A percentile compares a stretch with the other conserved stretches of the same genome.
Evolutionary conservation across 2,113 vertebrate species (phyloP).

Genomic region (Seriola quinqueradiata): DNA sequence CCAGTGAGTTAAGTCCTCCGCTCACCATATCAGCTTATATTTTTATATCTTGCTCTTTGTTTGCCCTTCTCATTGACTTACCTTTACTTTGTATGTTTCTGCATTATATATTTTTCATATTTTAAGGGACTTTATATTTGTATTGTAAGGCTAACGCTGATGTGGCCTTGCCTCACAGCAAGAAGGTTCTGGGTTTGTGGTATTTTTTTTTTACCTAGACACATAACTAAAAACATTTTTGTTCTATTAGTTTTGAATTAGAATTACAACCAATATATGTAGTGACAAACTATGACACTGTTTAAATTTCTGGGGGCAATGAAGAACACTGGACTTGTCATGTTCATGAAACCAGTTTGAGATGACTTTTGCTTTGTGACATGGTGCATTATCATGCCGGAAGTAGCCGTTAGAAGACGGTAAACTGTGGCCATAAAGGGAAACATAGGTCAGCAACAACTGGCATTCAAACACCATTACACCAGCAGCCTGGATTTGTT

Average conservation of each 20-base stretch:
- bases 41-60: not conserved
- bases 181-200: too few relatives aligned
- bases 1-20: not conserved
- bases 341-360: not conserved
- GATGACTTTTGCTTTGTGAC: not conserved
- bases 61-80: not conserved
- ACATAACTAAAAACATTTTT: not conserved
- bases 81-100: not conserved
- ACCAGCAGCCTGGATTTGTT: not conserved
- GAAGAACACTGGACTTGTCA: not conserved
- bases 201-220: too few relatives aligned
- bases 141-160: too few relatives aligned
- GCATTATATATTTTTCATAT: not conserved
- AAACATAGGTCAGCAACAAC: not conserved
- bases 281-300: not conserved
- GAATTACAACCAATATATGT: not conserved
- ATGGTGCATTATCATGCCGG: not conserved
- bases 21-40: not conserved
- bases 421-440: not conserved
- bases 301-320: not conserved
- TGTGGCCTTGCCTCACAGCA: too few relatives aligned
- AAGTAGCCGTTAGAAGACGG: not conserved
- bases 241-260: not conserved
- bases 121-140: not conserved
- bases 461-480: not conserved